These are phyloP conservation scores for Scrobipalpa atriplicella DNA, from an alignment of 2,888 invertebrate species.

Conservation along the genomic window DNA sequence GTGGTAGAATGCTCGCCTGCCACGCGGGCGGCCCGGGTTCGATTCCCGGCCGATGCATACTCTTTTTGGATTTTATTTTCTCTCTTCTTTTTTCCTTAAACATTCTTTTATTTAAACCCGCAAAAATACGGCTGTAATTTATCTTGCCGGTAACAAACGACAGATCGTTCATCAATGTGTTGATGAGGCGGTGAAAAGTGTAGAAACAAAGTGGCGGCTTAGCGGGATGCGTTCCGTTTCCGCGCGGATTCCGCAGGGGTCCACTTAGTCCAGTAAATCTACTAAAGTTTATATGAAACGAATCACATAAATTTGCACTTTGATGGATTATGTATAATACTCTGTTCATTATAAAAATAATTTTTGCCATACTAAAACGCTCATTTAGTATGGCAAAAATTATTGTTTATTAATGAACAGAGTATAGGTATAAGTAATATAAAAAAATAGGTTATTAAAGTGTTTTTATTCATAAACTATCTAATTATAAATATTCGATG, in stretches of 20 bases:
- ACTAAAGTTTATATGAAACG: too few relatives aligned
- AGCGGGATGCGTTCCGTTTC: conserved; percentile 27
- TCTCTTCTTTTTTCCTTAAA: not conserved
- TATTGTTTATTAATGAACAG: too few relatives aligned
- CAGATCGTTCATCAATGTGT: conserved; percentile 27
- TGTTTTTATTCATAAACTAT: too few relatives aligned
- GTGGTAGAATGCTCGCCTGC: conserved; percentile 83
- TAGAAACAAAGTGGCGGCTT: conserved; percentile 25
- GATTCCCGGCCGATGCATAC: conserved; percentile 47
- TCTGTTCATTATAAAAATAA: too few relatives aligned
- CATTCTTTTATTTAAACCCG: conserved; percentile 14
- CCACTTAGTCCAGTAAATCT: too few relatives aligned
- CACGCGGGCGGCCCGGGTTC: conserved; percentile 81
- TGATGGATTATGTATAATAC: too few relatives aligned
- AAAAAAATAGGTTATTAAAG: too few relatives aligned
- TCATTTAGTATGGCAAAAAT: too few relatives aligned
- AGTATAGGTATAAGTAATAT: too few relatives aligned
- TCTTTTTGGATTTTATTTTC: conserved; percentile 24
- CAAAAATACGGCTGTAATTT: conserved; percentile 14
- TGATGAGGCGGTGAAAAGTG: conserved; percentile 26
- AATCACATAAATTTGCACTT: too few relatives aligned
- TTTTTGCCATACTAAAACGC: too few relatives aligned
- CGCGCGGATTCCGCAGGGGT: conserved; percentile 20
- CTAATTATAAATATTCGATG: too few relatives aligned
- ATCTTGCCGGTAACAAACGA: conserved; percentile 20